Evolutionary conservation across 1,140 invertebrate genomes (phyloP), one percentile per base, ranked within the genome.

Genomic region (Chrysoperla carnea): DNA sequence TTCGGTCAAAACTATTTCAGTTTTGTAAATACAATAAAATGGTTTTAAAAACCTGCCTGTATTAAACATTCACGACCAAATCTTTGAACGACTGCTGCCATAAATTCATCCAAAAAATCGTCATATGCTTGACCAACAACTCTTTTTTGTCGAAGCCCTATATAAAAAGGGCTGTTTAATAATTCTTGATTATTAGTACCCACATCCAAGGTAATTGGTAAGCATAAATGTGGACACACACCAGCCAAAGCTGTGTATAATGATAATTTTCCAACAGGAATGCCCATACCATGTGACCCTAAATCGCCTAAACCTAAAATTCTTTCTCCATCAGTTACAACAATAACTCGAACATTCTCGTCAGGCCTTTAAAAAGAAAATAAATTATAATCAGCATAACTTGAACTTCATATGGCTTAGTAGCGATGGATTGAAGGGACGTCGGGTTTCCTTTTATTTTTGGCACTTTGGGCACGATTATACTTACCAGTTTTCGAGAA

Each of bases 101-200:
- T 97, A 59, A 99, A 98, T 63, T 99, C 95, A 56, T 99, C 94
- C 41, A 99, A 77, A 50, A 99, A 83, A 35, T 85, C 84, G 58
- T 98, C 93, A 62, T 99, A 99, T 44, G 81, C 77, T 29, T 75
- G 67, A 9, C 94, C 95, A 27, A 79, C 78, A 0, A 82, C 79
- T 39, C 95, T 70, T 45, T 80, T 78, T 51, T 95, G 87, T 43
- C 85, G 70, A 33, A 96, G 60, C 38, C 95, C 95, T 54, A 97
- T 92, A 61, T 99, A 99, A 41, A 93, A 69, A 6, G 91, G 90
- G 71, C 98, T 93, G 59, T 94, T 77, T 9, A 93, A 66, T 0
- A 97, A 66, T 62, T 69, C 76, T 63, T 87, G 72, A 55, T 88
- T 92, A 54, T 93, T 86, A 6, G 91, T 95, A 35, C 91, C 92